Base-by-base conservation (phyloP, 1,140 invertebrate genomes). In the Panagrolaimus sp. region DNA sequence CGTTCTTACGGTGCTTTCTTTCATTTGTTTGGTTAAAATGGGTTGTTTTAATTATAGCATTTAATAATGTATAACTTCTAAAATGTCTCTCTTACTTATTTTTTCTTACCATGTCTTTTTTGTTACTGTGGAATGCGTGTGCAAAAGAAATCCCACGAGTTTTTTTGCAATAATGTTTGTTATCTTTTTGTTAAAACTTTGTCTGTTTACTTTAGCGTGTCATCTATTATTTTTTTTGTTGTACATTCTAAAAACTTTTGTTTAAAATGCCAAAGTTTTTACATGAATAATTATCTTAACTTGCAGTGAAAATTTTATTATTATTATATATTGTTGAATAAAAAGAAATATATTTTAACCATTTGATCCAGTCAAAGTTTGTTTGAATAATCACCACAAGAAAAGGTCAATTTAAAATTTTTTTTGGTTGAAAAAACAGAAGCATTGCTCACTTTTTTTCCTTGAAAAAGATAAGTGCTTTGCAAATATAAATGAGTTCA, bases 1-100 rank as follows among this genome's bases (percentile, higher is more conserved):
- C 45, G n/a, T 23, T 38, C 47, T 14, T 27, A 66, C 45, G n/a
- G 46, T 25, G 27, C 53, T 27, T 45, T 67, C 47, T 65, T 67
- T 45, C 66, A 61, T 27, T 67, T 46, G 25, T 62, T 27, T 44
- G 9, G 14, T 44, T 14, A 16, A 31, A 63, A 66, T 43, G 25
- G 13, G n/a, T 38, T 14, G 25, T 4, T 43, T 31, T 38, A 31
- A 31, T 38, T 38, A 38, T 63, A 13, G 9, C 25, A 31, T 38
- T 38, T 63, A 23, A n/a, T n/a, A 4, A n/a, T 48, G 3, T n/a
- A 48, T 48, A 23, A n/a, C 47, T 9, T 48, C 9, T 48, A 2
- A 48, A 48, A 48, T 4, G 20, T 48, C 31, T 57, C 11, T 57
- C 31, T 57, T 16, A 8, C 51, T n/a, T n/a, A n/a, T n/a, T n/a